Percentiles rank a stretch among this genome's conserved stretches.
These are phyloP conservation scores for Chrysodeixis includens DNA, from an alignment of 2,888 invertebrate genomes.

Conservation along the genomic window DNA sequence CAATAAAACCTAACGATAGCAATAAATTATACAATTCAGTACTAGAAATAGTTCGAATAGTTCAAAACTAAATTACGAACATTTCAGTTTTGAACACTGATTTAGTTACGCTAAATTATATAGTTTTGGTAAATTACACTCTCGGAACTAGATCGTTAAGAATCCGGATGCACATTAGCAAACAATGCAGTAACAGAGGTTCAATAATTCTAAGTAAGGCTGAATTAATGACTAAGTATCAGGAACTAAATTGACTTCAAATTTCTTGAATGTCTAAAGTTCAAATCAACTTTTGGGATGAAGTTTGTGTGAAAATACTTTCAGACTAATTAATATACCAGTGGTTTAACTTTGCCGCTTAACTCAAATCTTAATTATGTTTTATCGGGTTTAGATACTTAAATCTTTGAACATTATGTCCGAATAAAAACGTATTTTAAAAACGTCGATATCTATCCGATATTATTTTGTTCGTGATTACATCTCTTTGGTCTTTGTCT, in stretches of 20 bases:
- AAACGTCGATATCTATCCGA: background rate
- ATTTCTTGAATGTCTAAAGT: slow-evolving; percentile 41
- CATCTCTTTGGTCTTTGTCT: background rate
- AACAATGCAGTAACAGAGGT: slow-evolving; percentile 34
- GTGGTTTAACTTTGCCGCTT: slow-evolving; percentile 35
- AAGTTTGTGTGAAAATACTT: slow-evolving; percentile 54
- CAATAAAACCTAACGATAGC: slow-evolving; percentile 6
- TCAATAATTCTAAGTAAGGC: slow-evolving; percentile 28
- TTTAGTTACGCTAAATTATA: slow-evolving; percentile 34
- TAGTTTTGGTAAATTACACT: slow-evolving; percentile 24
- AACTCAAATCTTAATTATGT: slow-evolving; percentile 40
- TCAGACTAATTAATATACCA: slow-evolving; percentile 52
- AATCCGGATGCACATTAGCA: slow-evolving; percentile 26
- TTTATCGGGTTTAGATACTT: slow-evolving; percentile 41
- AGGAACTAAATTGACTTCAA: slow-evolving; percentile 48
- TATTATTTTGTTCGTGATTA: background rate
- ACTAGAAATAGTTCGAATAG: background rate
- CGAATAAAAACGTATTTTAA: slow-evolving; percentile 26
- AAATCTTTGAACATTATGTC: slow-evolving; percentile 17
- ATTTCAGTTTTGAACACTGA: slow-evolving; percentile 24
- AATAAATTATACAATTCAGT: background rate
- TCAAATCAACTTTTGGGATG: slow-evolving; percentile 43
- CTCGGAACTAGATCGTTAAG: slow-evolving; percentile 29
- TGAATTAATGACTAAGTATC: slow-evolving; percentile 29
- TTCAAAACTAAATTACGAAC: slow-evolving; percentile 31